Evolutionary conservation across 2,888 invertebrate genomes (phyloP).

Genomic region (Brachylomia viminalis): DNA sequence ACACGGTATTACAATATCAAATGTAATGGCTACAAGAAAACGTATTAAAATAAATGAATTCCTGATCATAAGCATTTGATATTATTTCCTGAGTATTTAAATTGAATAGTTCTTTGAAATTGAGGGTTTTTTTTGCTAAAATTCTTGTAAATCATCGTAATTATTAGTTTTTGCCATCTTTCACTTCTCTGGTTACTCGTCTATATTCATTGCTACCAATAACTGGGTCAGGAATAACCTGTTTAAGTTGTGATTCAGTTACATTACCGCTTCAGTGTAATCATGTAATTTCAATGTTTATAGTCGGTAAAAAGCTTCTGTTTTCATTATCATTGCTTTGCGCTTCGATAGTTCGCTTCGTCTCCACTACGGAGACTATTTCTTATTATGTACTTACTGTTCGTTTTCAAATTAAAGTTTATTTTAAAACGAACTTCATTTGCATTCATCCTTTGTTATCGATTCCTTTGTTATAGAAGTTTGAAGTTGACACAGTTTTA

Average conservation of each 20-base stretch:
- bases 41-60: slow-evolving; percentile 25
- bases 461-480: neutral
- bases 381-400: neutral
- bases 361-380: neutral
- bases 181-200: neutral
- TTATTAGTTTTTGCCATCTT: neutral
- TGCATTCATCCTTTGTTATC: neutral
- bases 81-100: slow-evolving; percentile 35
- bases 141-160: neutral
- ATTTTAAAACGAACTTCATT: neutral
- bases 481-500: neutral
- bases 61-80: slow-evolving; percentile 17
- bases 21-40: slow-evolving; percentile 25
- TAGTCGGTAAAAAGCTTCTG: neutral
- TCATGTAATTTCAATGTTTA: neutral
- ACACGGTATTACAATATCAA: slow-evolving; percentile 32
- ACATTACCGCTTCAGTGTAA: neutral
- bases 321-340: slow-evolving; percentile 6
- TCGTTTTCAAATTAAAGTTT: neutral
- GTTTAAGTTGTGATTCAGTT: neutral
- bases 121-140: neutral
- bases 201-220: neutral
- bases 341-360: neutral
- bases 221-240: neutral
- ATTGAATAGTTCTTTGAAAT: neutral